These are phyloP conservation scores for Heterotilapia buettikoferi DNA, from an alignment of 2,113 vertebrate species.

Conservation along the genomic window DNA sequence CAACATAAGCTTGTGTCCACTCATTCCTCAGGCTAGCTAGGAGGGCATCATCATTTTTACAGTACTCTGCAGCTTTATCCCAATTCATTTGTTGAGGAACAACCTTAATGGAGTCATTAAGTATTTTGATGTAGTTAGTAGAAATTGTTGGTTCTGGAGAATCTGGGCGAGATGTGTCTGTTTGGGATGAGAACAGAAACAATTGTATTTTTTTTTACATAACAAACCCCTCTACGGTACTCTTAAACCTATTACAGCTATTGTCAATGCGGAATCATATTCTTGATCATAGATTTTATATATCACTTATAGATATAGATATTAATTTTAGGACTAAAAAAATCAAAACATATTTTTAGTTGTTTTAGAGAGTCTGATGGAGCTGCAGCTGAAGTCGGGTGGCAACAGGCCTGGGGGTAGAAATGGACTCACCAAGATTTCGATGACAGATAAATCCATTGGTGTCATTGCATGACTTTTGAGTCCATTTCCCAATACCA, in stretches of 20 bases:
- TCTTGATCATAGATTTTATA: neutral
- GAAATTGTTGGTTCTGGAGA: conserved; percentile 40
- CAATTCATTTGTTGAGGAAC: conserved; percentile 73
- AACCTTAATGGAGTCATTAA: conserved; percentile 74
- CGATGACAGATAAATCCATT: conserved; percentile 78
- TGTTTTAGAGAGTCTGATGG: neutral
- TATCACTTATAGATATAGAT: neutral
- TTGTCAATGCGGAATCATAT: neutral
- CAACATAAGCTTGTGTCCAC: conserved; percentile 70
- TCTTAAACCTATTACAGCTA: neutral
- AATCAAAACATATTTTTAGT: fast-evolving
- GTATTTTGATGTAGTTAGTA: conserved; percentile 53
- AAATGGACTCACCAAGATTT: conserved; percentile 63
- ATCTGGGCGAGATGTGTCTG: conserved; percentile 66
- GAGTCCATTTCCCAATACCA: conserved; percentile 76
- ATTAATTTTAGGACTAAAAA: neutral
- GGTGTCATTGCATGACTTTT: conserved; percentile 68
- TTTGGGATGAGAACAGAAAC: neutral
- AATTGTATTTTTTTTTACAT: neutral
- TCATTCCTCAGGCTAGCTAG: conserved; percentile 76
- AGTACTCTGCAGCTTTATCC: conserved; percentile 72
- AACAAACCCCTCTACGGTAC: fast-evolving
- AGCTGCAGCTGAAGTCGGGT: fast-evolving
- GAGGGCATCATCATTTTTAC: conserved; percentile 49
- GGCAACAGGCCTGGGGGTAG: fast-evolving